A percentile compares a stretch with the other conserved stretches of the same genome.
These are phyloP conservation scores for Strigamia transsilvanica DNA, from an alignment of 2,888 invertebrate genomes.

Conservation along the genomic window DNA sequence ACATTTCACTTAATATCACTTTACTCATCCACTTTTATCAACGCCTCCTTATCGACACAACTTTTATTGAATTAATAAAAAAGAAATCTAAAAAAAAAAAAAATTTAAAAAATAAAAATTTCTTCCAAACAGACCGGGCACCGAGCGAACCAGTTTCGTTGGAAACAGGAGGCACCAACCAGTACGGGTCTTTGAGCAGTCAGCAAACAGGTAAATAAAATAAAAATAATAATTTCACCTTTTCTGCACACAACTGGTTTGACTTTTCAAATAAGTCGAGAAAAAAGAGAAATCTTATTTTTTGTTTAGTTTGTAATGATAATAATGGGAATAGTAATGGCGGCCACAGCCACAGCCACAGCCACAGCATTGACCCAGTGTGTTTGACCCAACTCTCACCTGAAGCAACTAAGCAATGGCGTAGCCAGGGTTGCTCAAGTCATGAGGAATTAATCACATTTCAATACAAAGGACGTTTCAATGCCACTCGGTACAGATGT, in stretches of 20 bases:
- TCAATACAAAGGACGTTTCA: constrained; percentile 22
- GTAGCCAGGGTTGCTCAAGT: not conserved
- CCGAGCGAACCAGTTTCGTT: constrained; percentile 75
- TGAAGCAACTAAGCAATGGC: not conserved
- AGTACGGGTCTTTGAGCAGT: constrained; percentile 78
- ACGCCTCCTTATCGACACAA: not conserved
- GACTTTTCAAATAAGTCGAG: not conserved
- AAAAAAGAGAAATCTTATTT: not conserved
- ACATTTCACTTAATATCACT: constrained; percentile 20
- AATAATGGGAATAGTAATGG: no score
- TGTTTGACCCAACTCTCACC: constrained; percentile 5
- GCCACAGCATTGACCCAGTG: not conserved
- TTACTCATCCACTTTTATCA: not conserved
- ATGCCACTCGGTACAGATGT: not conserved
- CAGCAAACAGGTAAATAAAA: constrained; percentile 79
- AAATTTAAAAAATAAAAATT: not conserved
- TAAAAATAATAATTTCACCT: constrained; percentile 11
- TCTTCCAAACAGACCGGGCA: constrained; percentile 68
- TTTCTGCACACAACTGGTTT: constrained; percentile 20
- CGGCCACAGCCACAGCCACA: not conserved
- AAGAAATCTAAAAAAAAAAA: not conserved
- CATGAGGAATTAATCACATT: constrained; percentile 2
- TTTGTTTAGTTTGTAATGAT: no score
- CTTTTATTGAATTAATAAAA: not conserved
- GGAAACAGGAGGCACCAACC: constrained; percentile 66